A percentile compares a stretch with the other conserved stretches of the same genome.
Evolutionary conservation across 2,797 vertebrate species (phyloP).

Genomic region (Emydoidea blandingii): DNA sequence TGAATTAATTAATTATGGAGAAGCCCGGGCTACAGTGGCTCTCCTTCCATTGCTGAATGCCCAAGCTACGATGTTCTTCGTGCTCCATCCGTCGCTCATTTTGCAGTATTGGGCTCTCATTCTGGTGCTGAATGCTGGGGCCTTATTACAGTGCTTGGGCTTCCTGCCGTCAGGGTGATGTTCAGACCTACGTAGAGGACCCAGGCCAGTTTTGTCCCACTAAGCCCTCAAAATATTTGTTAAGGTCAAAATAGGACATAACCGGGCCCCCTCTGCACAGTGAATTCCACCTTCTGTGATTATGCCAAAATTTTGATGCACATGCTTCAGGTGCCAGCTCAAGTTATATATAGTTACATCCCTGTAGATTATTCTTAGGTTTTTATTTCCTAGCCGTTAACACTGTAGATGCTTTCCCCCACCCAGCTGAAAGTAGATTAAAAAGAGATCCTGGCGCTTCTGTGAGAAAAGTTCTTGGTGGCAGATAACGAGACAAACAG

Average conservation of each 20-base stretch:
- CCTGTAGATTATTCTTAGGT: neutral
- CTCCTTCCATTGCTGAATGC: neutral
- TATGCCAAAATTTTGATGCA: neutral
- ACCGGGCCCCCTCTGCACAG: neutral
- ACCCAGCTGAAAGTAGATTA: no score
- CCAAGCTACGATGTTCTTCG: neutral
- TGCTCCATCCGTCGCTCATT: neutral
- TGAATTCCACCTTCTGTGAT: neutral
- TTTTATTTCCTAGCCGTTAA: neutral
- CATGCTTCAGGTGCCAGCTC: neutral
- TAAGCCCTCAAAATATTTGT: accelerated
- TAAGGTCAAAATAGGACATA: neutral
- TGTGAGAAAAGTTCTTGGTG: neutral
- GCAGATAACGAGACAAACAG: neutral
- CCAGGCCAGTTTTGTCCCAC: accelerated
- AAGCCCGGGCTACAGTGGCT: neutral
- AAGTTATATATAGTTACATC: neutral
- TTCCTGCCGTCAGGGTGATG: neutral
- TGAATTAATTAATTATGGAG: neutral
- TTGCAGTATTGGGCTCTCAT: neutral
- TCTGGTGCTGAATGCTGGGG: neutral
- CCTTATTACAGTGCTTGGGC: neutral
- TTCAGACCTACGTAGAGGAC: neutral
- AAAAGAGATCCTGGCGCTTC: accelerated
- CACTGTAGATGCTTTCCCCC: neutral